Evolutionary conservation across 2,797 vertebrate genomes (phyloP).

Genomic region (Melanotaenia parkinsoni): DNA sequence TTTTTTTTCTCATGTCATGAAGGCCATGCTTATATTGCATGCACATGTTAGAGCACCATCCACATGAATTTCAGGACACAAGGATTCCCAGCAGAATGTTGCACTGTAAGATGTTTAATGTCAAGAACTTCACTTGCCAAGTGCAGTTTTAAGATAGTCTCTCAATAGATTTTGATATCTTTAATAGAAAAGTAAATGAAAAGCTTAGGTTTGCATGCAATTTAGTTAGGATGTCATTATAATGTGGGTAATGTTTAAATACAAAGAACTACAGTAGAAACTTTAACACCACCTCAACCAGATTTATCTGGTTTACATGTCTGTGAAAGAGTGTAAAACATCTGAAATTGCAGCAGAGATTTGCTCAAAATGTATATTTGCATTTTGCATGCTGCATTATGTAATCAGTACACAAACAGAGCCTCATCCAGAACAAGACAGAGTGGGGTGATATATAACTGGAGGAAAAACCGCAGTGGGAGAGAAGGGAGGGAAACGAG

Average conservation of each 20-base stretch:
- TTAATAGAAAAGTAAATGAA: neutral
- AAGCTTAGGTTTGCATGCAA: too few species aligned
- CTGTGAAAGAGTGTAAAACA: neutral
- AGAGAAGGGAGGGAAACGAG: constrained; percentile 34
- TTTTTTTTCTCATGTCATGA: neutral
- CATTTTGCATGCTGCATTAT: constrained; percentile 6
- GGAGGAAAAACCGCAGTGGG: constrained; percentile 27
- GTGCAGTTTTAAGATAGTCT: neutral
- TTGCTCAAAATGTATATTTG: constrained; percentile 15
- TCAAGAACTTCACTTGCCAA: neutral
- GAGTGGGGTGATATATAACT: constrained; percentile 34
- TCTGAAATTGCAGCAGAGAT: constrained; percentile 3
- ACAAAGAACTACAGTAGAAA: neutral
- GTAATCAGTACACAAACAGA: constrained; percentile 12
- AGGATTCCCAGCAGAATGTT: neutral
- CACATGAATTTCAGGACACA: neutral
- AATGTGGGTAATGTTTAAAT: neutral
- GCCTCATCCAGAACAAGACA: constrained; percentile 29
- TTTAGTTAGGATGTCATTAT: neutral
- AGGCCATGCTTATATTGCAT: neutral
- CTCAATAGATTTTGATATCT: neutral
- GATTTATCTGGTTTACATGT: neutral
- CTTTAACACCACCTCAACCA: neutral
- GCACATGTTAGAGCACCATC: neutral
- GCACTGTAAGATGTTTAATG: neutral